Evolutionary conservation across 1,140 invertebrate genomes (phyloP), one percentile per base, ranked within the genome.

Genomic region (Drosophila bifasciata): DNA sequence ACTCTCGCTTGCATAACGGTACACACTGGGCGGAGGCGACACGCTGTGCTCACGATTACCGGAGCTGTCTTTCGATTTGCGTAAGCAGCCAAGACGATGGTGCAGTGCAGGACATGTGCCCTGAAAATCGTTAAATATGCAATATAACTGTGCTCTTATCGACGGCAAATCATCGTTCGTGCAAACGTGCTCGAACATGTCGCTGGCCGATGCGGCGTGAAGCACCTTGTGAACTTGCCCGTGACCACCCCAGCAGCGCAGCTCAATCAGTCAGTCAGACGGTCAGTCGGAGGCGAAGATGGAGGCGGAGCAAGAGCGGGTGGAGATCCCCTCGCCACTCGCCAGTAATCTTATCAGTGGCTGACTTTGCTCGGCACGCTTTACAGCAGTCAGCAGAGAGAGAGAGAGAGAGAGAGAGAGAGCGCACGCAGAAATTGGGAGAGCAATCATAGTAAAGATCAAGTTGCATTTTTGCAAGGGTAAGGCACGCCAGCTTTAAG

Each of bases 101-200:
- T 11, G 11, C 17, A 59, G 52, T n/a, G n/a, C 23, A 59, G 49
- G 60, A 60, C 64, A 60, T 59, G 61, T 58, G 57, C 53, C 50
- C 55, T 36, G 17, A 49, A 60, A 59, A 28, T 45, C 51, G 63
- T 32, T 25, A 36, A 28, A 56, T 23, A 57, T 75, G 32, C 55
- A 13, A 53, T 52, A 32, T 53, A 63, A 77, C 57, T 72, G 73
- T 73, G 57, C 53, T 68, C 74, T 66, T 64, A 83, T 76, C 70
- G 59, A 56, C 61, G 63, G 45, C 32, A 36, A 1, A 25, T 52
- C 53, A 25, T 11, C 55, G 56, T 32, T 44, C 50, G 50, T 15
- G 21, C 51, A 64, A 86, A 84, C 80, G 80, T 86, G 80, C 81
- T 85, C 59, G 28, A 49, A 53, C 76, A 43, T 64, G 71, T 72